A percentile compares a stretch with the other conserved stretches of the same genome.
phyloP scores from a whole-genome alignment of 2,797 vertebrate species.

The Coregonus ussuriensis region DNA sequence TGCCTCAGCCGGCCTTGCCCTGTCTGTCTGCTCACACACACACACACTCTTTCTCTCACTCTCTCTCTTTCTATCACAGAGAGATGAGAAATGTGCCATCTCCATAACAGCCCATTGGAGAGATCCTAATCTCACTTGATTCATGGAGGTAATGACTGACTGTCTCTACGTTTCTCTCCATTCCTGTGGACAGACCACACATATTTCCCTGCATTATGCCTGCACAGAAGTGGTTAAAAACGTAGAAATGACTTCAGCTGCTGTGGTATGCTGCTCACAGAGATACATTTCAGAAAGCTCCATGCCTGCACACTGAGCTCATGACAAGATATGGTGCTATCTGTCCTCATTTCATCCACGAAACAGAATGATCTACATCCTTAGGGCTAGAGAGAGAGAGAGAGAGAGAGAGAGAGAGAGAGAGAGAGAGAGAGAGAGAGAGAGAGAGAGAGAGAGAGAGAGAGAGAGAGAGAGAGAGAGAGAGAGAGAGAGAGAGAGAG shows the following conservation, averaged over 20 bases:
- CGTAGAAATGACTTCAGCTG: conserved; percentile 28
- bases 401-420: too few species aligned
- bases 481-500: too few species aligned
- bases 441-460: too few species aligned
- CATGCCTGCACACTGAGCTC: not conserved
- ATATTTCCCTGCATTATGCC: not conserved
- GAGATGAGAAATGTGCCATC: conserved; percentile 2
- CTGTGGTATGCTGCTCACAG: conserved; percentile 20
- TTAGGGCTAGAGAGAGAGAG: too few species aligned
- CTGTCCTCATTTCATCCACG: conserved; percentile 16
- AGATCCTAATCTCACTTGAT: not conserved
- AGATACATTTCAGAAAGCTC: conserved; percentile 20
- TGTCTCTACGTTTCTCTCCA: not conserved
- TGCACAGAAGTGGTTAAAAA: not conserved
- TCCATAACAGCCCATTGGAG: not conserved
- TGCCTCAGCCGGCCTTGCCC: conserved; percentile 6
- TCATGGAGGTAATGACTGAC: not conserved
- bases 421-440: too few species aligned
- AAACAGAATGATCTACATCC: not conserved
- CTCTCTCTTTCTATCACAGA: not conserved
- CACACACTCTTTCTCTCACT: conserved; percentile 3
- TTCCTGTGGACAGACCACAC: not conserved
- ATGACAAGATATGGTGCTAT: not conserved
- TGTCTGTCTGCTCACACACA: conserved; percentile 13
- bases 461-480: too few species aligned